Evolutionary conservation across 2,888 invertebrate species (phyloP), one percentile per base, ranked within the genome.

Genomic region (Nemotelus pantherinus): DNA sequence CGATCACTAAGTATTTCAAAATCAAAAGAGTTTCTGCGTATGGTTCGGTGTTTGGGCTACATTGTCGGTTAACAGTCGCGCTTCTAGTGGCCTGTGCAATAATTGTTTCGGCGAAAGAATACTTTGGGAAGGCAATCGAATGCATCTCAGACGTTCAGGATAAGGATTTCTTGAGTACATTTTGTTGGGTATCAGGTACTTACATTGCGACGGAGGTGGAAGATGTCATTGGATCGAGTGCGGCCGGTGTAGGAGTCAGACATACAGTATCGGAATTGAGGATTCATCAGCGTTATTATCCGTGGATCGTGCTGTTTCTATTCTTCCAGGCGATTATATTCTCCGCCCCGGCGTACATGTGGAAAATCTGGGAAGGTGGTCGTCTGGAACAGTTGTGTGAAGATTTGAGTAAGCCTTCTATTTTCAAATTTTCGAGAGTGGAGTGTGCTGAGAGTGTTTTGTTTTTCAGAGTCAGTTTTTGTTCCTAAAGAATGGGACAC

Each of bases 111-210:
- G 92, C 94, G 10, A 93, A 93, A 83, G 94, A 95, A 85, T 95
- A 94, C 87, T 94, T 95, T 82, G 95, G 95, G 0, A 94, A 95
- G 82, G 95, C 95, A 0, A 94, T 96, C 74, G 91, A 93, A 82
- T 95, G 95, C 85, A 89, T 91, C 84, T 88, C 89, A 4, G 88
- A 89, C 58, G 86, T 86, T 25, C 87, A 88, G 3, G 81, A 91
- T 71, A 89, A 89, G 79, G 91, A 92, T 71, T 90, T 92, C 47
- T 88, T 94, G 6, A 92, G 94, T 82, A 91, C 92, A 76, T 94
- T 91, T 85, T 95, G 94, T 86, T 94, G 94, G 94, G 93, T 94
- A 80, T 90, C 92, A 84, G 93, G 93, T 68, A 93, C 93, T 3
- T 93, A 90, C 81, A 92, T 92, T n/a, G 53, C 82, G 2, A 80